A percentile compares a stretch with the other conserved stretches of the same genome.
Conservation (phyloP, 2,888 invertebrate genomes). For the Cantharis lateralis region DNA sequence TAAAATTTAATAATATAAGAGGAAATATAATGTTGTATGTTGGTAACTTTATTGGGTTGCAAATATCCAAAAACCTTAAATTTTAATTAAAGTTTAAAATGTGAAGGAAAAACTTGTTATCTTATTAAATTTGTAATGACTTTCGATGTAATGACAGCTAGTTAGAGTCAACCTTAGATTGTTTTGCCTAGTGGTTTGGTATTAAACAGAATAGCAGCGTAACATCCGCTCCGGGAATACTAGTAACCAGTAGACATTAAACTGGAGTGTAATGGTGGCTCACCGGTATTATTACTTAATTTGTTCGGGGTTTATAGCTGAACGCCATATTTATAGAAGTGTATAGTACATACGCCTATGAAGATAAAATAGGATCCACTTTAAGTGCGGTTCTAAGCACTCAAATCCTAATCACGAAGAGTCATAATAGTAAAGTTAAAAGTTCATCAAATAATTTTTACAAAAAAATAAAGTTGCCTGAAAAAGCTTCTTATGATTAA, state of each 20-base stretch:
- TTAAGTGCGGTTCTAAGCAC: slow-evolving; percentile 23
- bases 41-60: not conserved
- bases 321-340: slow-evolving; percentile 29
- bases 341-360: slow-evolving; percentile 17
- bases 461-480: slow-evolving; percentile 12
- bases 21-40: not conserved
- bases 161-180: slow-evolving; percentile 13
- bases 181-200: slow-evolving; percentile 14
- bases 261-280: slow-evolving; percentile 27
- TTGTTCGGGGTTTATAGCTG: slow-evolving; percentile 28
- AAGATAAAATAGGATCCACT: slow-evolving; percentile 27
- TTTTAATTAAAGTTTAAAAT: slow-evolving; percentile 1
- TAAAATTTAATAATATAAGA: not conserved
- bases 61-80: not conserved
- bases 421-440: slow-evolving; percentile 21
- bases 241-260: slow-evolving; percentile 26
- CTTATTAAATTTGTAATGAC: not conserved
- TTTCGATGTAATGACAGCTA: slow-evolving; percentile 9
- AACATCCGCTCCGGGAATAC: slow-evolving; percentile 28
- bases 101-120: not conserved
- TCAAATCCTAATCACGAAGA: slow-evolving; percentile 21
- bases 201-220: slow-evolving; percentile 26
- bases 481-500: slow-evolving; percentile 18
- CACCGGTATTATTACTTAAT: slow-evolving; percentile 32
- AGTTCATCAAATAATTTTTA: slow-evolving; percentile 21